Evolutionary conservation across 2,797 vertebrate genomes (phyloP), one percentile per base, ranked within the genome.

Genomic region (Phataginus tricuspis): DNA sequence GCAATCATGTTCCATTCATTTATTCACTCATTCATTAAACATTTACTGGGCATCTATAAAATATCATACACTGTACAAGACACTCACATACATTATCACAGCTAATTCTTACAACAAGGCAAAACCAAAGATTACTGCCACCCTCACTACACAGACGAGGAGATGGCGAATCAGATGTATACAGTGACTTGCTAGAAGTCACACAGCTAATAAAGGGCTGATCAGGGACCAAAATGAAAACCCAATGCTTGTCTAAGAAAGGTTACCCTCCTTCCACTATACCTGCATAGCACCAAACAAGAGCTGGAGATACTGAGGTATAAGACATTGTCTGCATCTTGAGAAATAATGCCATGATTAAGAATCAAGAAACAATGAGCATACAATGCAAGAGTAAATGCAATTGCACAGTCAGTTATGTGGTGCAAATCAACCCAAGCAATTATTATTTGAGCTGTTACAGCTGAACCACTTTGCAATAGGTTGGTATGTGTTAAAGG

Each of bases 381-480:
- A 16, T 57, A 93, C 27, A 90, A 96, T 31, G 29, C 79, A 85
- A 92, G 89, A 85, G 31, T 80, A 96, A 94, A 96, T 7, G n/a
- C 71, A 82, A 37, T 4, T 31, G n/a, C 9, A 63, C 45, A 57
- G 37, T 64, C 37, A 57, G 37, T 86, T 75, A 79, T 57, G 39
- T 57, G 71, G 71, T 49, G 88, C 55, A 88, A 91, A 86, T 74
- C 75, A 96, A 68, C 45, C 77, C 4, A 31, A 63, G 42, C 51
- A 55, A 63, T 93, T 77, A 84, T 59, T 88, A 74, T 74, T 42
- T 78, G 34, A 95, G 80, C n/a, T 77, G 15, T 9, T 64, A 57
- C 0, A n/a, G 42, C 74, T 59, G 59, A 74, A 59, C 25, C 6
- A 39, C 39, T 18, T 63, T 69, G 31, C 29, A n/a, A 16, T 29